Conservation (phyloP, 2,113 vertebrate genomes). For the Bettongia penicillata region DNA sequence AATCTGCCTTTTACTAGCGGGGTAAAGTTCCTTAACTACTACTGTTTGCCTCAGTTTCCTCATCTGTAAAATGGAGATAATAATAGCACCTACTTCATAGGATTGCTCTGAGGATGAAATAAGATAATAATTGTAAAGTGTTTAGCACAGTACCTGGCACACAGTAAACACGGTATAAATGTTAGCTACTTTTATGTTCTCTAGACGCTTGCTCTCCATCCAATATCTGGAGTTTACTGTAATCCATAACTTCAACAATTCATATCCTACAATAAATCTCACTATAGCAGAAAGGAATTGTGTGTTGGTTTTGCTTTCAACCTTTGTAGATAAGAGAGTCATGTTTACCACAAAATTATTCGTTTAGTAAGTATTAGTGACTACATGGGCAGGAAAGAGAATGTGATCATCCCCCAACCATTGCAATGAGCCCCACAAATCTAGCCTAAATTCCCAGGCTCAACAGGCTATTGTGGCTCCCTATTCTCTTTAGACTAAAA, state of each 20-base stretch:
- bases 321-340: background rate
- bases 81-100: background rate
- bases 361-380: background rate
- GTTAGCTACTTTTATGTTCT: background rate
- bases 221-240: background rate
- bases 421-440: background rate
- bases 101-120: background rate
- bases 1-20: background rate
- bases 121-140: background rate
- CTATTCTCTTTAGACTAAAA: background rate
- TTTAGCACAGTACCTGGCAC: background rate
- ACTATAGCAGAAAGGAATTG: background rate
- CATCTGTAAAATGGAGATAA: background rate
- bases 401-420: no score
- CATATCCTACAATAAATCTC: background rate
- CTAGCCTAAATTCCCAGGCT: background rate
- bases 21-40: background rate
- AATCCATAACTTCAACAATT: background rate
- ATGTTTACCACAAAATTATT: background rate
- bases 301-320: background rate
- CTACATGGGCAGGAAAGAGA: background rate
- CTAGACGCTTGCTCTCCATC: background rate
- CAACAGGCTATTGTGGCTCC: background rate
- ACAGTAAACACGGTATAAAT: background rate
- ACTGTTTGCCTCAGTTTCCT: background rate